A percentile compares a stretch with the other conserved stretches of the same genome.
These are phyloP conservation scores for Gopherus flavomarginatus DNA, from an alignment of 2,113 vertebrate species.

Conservation along the genomic window DNA sequence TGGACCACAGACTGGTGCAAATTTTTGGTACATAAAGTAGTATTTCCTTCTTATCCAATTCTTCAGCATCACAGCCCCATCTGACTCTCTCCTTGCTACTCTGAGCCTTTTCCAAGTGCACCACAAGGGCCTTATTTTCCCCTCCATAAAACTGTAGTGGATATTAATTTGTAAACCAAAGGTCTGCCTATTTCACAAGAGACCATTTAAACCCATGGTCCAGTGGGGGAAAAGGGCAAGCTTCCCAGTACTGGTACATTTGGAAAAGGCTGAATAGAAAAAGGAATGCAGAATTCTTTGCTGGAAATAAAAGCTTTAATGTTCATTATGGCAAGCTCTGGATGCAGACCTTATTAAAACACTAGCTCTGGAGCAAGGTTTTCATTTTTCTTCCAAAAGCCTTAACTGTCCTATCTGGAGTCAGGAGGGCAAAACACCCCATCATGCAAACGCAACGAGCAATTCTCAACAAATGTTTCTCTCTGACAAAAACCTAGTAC, in stretches of 20 bases:
- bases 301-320: constrained; percentile 29
- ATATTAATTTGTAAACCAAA: background rate
- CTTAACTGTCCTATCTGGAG: constrained; percentile 39
- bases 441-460: background rate
- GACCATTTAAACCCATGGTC: background rate
- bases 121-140: background rate
- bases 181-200: background rate
- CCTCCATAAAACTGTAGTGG: background rate
- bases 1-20: background rate
- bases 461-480: constrained; percentile 33
- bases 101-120: background rate
- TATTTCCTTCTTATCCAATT: background rate
- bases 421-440: constrained; percentile 40
- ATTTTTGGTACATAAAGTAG: accelerated
- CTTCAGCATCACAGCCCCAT: background rate
- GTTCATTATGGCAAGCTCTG: constrained; percentile 26
- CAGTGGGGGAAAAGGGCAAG: background rate
- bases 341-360: constrained; percentile 23
- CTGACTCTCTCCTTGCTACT: background rate
- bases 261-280: constrained; percentile 34
- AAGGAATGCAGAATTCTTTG: constrained; percentile 30
- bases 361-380: constrained; percentile 31
- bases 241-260: background rate
- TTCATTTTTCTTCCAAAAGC: constrained; percentile 56
- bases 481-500: background rate